Evolutionary conservation across 2,113 vertebrate species (phyloP).

Genomic region (Passer montanus): DNA sequence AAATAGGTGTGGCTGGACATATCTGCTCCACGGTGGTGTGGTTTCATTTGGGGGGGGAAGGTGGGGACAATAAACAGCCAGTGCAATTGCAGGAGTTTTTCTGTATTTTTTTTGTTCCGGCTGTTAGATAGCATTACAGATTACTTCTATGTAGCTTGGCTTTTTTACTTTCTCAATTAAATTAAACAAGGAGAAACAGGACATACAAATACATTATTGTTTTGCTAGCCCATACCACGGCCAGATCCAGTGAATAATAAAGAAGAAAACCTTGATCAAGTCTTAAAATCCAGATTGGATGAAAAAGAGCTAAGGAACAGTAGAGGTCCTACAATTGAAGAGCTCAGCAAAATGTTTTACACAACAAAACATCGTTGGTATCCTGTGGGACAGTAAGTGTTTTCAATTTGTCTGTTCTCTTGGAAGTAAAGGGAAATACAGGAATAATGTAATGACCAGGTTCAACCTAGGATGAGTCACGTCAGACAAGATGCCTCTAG

Average conservation of each 20-base stretch:
- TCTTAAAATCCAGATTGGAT: conserved; percentile 85
- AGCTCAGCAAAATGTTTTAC: conserved; percentile 95
- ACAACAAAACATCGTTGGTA: conserved; percentile 98
- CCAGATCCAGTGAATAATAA: conserved; percentile 78
- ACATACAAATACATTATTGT: neutral
- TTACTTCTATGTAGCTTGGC: neutral
- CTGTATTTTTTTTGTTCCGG: neutral
- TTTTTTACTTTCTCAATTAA: neutral
- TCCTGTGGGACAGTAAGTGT: conserved; percentile 91
- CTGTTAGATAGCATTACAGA: neutral
- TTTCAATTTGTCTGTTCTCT: neutral
- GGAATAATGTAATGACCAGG: neutral
- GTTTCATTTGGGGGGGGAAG: accelerated
- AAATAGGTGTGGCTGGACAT: neutral
- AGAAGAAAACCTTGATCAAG: conserved; percentile 88
- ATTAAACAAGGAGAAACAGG: neutral
- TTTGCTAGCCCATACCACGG: conserved; percentile 81
- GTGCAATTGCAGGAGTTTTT: neutral
- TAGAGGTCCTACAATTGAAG: conserved; percentile 82
- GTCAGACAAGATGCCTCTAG: neutral
- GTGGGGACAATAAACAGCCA: neutral
- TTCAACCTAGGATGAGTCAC: neutral
- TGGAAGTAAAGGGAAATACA: neutral
- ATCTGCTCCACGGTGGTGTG: neutral
- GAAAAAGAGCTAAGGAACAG: conserved; percentile 66